Percentiles rank a stretch among this genome's conserved stretches.
Evolutionary conservation across 2,888 invertebrate species (phyloP).

Genomic region (Dryomyza anilis): DNA sequence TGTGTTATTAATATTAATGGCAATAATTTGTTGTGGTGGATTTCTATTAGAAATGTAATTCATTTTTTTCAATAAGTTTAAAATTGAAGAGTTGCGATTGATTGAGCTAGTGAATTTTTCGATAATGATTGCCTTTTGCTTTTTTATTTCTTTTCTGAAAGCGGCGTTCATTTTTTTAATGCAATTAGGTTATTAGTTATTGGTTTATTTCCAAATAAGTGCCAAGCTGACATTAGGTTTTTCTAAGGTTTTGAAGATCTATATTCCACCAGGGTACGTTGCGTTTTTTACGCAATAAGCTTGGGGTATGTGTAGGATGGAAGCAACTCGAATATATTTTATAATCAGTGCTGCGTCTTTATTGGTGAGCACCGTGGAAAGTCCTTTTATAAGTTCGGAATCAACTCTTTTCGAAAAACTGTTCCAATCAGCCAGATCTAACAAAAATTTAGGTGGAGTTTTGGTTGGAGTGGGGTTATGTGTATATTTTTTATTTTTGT

Average conservation of each 20-base stretch:
- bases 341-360: neutral
- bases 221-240: conserved; percentile 3
- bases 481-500: conserved; percentile 13
- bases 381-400: neutral
- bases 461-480: neutral
- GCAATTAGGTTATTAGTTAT: neutral
- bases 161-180: conserved; percentile 16
- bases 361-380: neutral
- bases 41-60: neutral
- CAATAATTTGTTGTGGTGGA: neutral
- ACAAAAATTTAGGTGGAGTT: conserved; percentile 5
- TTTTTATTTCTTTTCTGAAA: conserved; percentile 3
- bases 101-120: conserved; percentile 19
- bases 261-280: conserved; percentile 6
- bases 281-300: neutral
- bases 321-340: neutral
- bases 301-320: conserved; percentile 10
- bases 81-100: conserved; percentile 7
- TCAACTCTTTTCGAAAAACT: neutral
- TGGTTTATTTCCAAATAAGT: neutral
- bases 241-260: neutral
- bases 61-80: conserved; percentile 22
- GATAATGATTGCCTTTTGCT: conserved; percentile 6
- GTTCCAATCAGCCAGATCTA: conserved; percentile 2
- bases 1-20: neutral